Conservation (phyloP, 2,113 vertebrate species). For the Capreolus pygargus region DNA sequence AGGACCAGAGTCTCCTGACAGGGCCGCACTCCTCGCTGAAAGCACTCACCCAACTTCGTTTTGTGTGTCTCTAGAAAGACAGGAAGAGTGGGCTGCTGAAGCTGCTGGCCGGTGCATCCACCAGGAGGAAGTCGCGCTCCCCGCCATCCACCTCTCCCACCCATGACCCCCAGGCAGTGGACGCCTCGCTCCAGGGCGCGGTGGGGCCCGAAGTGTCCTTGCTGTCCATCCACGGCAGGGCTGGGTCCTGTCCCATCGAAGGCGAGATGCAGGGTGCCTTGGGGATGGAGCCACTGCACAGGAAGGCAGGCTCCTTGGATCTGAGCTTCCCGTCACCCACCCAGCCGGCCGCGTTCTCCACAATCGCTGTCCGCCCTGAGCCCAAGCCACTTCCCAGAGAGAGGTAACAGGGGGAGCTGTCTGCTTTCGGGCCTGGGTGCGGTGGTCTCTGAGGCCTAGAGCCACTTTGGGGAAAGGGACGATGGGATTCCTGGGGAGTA, state of each 20-base stretch:
- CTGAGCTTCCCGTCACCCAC: constrained; percentile 95
- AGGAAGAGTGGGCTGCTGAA: constrained; percentile 95
- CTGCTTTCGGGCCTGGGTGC: background rate
- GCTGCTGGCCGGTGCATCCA: constrained; percentile 93
- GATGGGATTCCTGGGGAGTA: background rate
- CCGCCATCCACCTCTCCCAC: constrained; percentile 93
- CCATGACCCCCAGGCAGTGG: constrained; percentile 84
- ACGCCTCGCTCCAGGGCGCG: constrained; percentile 82
- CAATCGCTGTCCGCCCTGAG: constrained; percentile 91
- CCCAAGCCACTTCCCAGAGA: constrained; percentile 94
- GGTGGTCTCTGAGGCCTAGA: background rate
- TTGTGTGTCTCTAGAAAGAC: constrained; percentile 89
- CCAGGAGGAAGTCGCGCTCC: constrained; percentile 95
- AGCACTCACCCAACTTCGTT: background rate
- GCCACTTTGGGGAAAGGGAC: background rate
- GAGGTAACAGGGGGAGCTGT: constrained; percentile 81
- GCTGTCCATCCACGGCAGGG: constrained; percentile 86
- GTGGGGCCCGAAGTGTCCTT: constrained; percentile 85
- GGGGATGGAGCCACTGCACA: constrained; percentile 95
- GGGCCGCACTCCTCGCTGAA: background rate
- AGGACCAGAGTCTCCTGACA: background rate
- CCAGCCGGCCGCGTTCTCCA: constrained; percentile 85
- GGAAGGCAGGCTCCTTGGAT: constrained; percentile 96
- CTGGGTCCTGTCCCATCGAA: constrained; percentile 96
- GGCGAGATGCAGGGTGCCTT: constrained; percentile 96